Evolutionary conservation across 2,113 vertebrate genomes (phyloP), one percentile per base, ranked within the genome.

Genomic region (Bujurquina vittata): DNA sequence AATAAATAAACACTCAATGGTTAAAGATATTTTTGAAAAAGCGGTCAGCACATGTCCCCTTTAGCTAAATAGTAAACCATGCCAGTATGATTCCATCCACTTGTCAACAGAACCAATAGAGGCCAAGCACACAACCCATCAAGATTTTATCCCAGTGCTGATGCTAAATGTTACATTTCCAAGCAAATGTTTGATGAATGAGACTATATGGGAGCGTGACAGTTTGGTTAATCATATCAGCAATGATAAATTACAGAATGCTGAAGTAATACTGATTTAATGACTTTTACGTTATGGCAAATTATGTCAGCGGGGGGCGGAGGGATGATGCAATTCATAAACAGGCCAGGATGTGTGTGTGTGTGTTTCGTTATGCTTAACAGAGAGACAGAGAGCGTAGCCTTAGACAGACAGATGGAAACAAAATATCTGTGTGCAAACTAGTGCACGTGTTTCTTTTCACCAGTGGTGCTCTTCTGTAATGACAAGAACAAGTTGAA

Each of bases 221-320:
- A 92, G 76, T 92, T 90, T 87, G 92, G 83, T 90, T 92, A 93
- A 93, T 94, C 91, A 92, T 88, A 90, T 86, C 20, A 63, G 60
- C 84, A 65, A 80, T 94, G 93, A 93, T 93, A 76, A 91, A 93
- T 93, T 85, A 83, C 91, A 17, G 40, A 90, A 92, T 88, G 88
- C 88, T 89, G 65, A 87, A 87, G 87, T 87, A 89, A 91, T 89
- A 88, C 83, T 31, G 72, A 87, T 91, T 91, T 89, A 91, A 92
- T 93, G 87, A 74, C 76, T 89, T 91, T 89, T 91, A 84, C 91
- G 87, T 84, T 85, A 87, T 79, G 86, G 29, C 82, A 84, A 87
- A 90, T 92, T 89, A 79, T 90, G 88, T 90, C 90, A 82, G 23
- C 67, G n/a, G 84, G 83, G 79, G 84, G 84, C n/a, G 79, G 46